Percentiles rank a stretch among this genome's conserved stretches.
Evolutionary conservation across 2,797 vertebrate species (phyloP).

Genomic region (Scomberomorus guttatus): DNA sequence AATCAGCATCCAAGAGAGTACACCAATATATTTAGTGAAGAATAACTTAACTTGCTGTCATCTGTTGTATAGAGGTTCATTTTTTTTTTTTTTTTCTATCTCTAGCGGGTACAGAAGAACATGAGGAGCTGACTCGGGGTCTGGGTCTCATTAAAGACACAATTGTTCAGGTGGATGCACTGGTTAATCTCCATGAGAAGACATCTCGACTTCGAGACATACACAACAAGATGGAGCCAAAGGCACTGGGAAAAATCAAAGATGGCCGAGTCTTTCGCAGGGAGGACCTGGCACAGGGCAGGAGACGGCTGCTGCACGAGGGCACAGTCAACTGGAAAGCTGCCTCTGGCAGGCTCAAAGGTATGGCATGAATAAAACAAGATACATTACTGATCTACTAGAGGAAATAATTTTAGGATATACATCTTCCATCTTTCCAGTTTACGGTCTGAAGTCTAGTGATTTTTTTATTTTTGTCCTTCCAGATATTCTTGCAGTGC

Average conservation of each 20-base stretch:
- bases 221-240: conserved; percentile 90
- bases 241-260: conserved; percentile 91
- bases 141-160: conserved; percentile 90
- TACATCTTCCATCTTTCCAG: background rate
- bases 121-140: conserved; percentile 88
- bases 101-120: conserved; percentile 90
- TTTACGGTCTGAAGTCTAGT: background rate
- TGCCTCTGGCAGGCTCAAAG: conserved; percentile 95
- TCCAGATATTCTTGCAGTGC: conserved; percentile 93
- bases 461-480: conserved; percentile 26
- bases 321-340: conserved; percentile 94
- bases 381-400: too few relatives aligned
- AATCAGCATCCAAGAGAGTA: background rate
- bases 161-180: conserved; percentile 91
- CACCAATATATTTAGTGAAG: background rate
- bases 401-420: background rate
- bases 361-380: conserved; percentile 67
- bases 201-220: conserved; percentile 92
- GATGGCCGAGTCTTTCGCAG: conserved; percentile 91
- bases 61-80: background rate
- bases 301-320: conserved; percentile 87
- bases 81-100: background rate
- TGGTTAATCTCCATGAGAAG: conserved; percentile 91
- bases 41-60: background rate
- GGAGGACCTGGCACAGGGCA: conserved; percentile 88